These are phyloP conservation scores for Epizoanthus scotinus DNA, from an alignment of 92 coral and sea anemone species.

Conservation along the genomic window DNA sequence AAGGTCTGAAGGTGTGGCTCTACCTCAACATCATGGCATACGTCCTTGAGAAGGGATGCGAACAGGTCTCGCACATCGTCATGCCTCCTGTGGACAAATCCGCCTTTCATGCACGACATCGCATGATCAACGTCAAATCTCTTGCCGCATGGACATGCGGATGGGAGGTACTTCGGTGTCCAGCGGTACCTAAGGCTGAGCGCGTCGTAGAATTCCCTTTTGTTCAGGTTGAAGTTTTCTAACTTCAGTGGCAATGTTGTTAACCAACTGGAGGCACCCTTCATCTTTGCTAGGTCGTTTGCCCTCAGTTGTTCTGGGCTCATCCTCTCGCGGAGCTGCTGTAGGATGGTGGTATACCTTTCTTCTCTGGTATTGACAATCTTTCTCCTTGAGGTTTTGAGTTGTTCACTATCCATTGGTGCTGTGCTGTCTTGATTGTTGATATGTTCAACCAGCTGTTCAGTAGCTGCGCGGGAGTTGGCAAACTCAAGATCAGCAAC, in stretches of 20 bases:
- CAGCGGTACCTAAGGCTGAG: slow-evolving; percentile 56
- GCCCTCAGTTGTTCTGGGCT: slow-evolving; percentile 52
- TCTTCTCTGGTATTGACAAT: slow-evolving; percentile 37
- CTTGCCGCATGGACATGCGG: slow-evolving; percentile 47
- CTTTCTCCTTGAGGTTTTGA: slow-evolving; percentile 12
- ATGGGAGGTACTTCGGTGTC: slow-evolving; percentile 50
- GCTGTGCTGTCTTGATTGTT: slow-evolving; percentile 43
- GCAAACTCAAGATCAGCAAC: slow-evolving; percentile 35
- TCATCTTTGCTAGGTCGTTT: slow-evolving; percentile 54
- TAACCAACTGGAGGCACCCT: slow-evolving; percentile 57
- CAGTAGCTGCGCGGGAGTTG: slow-evolving; percentile 39
- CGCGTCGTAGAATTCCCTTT: slow-evolving; percentile 49
- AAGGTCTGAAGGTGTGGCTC: slow-evolving; percentile 52
- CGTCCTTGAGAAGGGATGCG: slow-evolving; percentile 53
- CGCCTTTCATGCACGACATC: slow-evolving; percentile 54
- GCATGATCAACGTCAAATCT: slow-evolving; percentile 39
- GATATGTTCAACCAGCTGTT: slow-evolving; percentile 53
- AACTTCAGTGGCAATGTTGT: slow-evolving; percentile 55
- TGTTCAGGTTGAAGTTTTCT: slow-evolving; percentile 55
- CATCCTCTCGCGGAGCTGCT: slow-evolving; percentile 53
- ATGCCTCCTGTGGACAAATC: slow-evolving; percentile 58
- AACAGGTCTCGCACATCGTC: slow-evolving; percentile 61
- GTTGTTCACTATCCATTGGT: slow-evolving; percentile 32
- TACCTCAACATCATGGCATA: slow-evolving; percentile 50
- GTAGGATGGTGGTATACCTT: slow-evolving; percentile 21